Evolutionary conservation across 2,888 invertebrate genomes (phyloP).

Genomic region (Eueremaeus valkanovi): DNA sequence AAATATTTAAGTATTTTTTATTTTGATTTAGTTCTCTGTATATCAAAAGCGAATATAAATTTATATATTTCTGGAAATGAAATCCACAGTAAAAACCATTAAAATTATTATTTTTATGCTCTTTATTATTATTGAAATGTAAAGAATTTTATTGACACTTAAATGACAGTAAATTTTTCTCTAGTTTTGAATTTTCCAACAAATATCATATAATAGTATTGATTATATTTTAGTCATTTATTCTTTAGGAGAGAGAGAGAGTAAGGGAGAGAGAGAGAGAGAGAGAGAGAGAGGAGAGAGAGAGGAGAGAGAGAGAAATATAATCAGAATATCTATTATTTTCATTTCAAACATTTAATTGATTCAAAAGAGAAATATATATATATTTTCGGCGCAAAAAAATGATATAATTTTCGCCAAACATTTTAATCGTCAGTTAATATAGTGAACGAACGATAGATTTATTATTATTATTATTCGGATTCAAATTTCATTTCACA

Average conservation of each 20-base stretch:
- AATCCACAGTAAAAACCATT: neutral
- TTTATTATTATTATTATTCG: neutral
- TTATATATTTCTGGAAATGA: neutral
- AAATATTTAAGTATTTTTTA: neutral
- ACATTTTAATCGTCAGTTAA: neutral
- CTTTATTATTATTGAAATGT: neutral
- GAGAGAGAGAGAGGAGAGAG: too few species aligned
- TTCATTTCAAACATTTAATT: too few species aligned
- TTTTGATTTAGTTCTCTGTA: neutral
- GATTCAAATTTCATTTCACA: conserved; percentile 5
- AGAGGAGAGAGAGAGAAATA: too few species aligned
- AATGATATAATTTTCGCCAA: neutral
- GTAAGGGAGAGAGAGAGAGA: too few species aligned
- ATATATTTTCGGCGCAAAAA: too few species aligned
- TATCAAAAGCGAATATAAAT: neutral
- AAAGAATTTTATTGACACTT: neutral
- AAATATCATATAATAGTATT: neutral
- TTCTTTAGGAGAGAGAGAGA: too few species aligned
- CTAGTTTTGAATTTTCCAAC: neutral
- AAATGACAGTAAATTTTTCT: conserved; percentile 8
- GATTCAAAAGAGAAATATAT: too few species aligned
- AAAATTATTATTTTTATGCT: neutral
- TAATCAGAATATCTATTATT: too few species aligned
- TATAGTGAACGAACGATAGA: neutral
- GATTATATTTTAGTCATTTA: neutral